phyloP scores from a whole-genome alignment of 2,888 invertebrate genomes.

The Nezara viridula region DNA sequence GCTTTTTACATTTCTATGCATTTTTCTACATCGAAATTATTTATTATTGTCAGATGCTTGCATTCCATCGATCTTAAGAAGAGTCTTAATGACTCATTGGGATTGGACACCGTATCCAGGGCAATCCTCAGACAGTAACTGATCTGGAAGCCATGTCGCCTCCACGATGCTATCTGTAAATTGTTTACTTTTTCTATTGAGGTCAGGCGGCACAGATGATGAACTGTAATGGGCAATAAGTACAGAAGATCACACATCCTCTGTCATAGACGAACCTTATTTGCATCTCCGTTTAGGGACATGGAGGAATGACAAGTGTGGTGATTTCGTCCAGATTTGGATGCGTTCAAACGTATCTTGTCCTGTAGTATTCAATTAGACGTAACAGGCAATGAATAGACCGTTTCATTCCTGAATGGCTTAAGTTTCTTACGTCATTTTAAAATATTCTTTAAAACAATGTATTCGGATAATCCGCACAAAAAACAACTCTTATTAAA shows the following conservation, averaged over 20 bases:
- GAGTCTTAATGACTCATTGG: neutral
- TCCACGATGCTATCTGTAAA: neutral
- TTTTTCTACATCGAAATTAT: no score
- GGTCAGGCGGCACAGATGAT: slow-evolving; percentile 43
- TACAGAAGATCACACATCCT: slow-evolving; percentile 36
- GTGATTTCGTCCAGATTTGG: neutral
- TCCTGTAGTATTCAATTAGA: neutral
- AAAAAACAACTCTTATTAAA: no score
- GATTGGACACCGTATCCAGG: neutral
- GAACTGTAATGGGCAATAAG: slow-evolving; percentile 26
- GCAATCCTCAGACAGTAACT: neutral
- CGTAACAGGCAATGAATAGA: neutral
- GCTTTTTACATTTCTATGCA: no score
- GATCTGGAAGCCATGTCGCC: slow-evolving; percentile 4
- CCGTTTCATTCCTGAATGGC: neutral
- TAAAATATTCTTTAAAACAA: no score
- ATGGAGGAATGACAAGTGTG: neutral
- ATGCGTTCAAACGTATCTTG: neutral
- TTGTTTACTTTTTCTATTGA: slow-evolving; percentile 26
- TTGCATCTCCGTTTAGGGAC: neutral
- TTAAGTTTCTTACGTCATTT: neutral
- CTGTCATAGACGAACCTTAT: neutral
- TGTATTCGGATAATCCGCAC: no score
- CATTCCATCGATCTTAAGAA: neutral
- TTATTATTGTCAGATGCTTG: neutral